Percentiles rank a stretch among this genome's conserved stretches.
These are phyloP conservation scores for Apocheima hispidaria DNA, from an alignment of 2,888 invertebrate genomes.

Conservation along the genomic window DNA sequence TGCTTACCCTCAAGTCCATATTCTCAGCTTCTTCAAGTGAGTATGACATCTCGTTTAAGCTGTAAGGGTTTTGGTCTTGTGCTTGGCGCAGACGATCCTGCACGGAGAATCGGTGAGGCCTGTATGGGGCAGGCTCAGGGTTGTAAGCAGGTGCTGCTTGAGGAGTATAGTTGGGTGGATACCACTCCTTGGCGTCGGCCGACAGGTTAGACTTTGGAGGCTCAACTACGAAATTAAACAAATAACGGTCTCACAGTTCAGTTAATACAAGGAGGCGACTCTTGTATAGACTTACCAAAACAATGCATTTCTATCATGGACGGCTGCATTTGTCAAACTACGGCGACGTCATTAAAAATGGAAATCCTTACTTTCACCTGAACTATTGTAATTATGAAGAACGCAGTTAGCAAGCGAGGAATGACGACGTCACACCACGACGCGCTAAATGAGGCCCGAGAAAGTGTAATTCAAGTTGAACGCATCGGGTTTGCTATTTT, in stretches of 20 bases:
- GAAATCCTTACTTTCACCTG: conserved; percentile 83
- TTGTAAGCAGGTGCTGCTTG: conserved; percentile 64
- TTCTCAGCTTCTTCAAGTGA: conserved; percentile 78
- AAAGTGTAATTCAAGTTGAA: conserved; percentile 50
- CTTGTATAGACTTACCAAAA: conserved; percentile 44
- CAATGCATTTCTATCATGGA: conserved; percentile 52
- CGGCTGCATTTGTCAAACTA: conserved; percentile 67
- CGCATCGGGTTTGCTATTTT: conserved; percentile 31
- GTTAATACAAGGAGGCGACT: neutral
- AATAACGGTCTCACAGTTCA: conserved; percentile 19
- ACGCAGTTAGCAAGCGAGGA: conserved; percentile 61
- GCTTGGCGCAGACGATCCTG: conserved; percentile 81
- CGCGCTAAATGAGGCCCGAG: conserved; percentile 51
- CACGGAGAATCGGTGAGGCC: conserved; percentile 74
- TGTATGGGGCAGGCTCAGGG: conserved; percentile 66
- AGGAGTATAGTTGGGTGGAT: conserved; percentile 82
- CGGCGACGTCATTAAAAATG: conserved; percentile 79
- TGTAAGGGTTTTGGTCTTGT: conserved; percentile 76
- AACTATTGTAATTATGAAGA: conserved; percentile 68
- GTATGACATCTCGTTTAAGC: conserved; percentile 76
- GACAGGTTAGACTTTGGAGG: conserved; percentile 80
- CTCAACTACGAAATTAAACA: conserved; percentile 57
- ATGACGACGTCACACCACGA: conserved; percentile 65
- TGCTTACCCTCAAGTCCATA: conserved; percentile 71
- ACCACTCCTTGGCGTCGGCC: conserved; percentile 87